Evolutionary conservation across 2,113 vertebrate genomes (phyloP).

Genomic region (Stegastes partitus): DNA sequence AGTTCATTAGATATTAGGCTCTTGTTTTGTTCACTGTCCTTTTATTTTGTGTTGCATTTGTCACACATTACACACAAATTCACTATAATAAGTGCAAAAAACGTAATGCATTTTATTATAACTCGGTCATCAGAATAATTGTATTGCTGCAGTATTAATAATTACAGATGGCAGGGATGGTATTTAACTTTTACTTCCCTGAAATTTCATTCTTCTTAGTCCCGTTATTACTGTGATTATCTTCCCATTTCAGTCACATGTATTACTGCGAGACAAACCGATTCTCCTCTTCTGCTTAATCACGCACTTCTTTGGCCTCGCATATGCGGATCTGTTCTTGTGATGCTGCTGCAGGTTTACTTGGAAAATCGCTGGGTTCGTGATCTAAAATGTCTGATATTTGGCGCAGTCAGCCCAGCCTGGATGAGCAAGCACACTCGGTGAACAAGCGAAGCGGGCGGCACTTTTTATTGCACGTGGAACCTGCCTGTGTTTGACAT

Average conservation of each 20-base stretch:
- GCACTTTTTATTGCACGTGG: slow-evolving; percentile 32
- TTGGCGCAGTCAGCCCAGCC: neutral
- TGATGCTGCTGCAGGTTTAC: neutral
- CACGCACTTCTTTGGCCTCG: neutral
- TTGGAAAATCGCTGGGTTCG: neutral
- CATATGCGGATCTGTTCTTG: neutral
- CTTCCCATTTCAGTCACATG: neutral
- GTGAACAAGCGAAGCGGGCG: neutral
- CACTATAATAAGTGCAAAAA: no score
- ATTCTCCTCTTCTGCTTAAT: neutral
- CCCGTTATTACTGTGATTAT: neutral
- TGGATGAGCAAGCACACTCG: neutral
- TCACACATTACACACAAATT: no score
- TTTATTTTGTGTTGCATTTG: no score
- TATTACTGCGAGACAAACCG: neutral
- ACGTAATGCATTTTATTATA: neutral
- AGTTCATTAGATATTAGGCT: neutral
- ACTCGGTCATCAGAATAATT: neutral
- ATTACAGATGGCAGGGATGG: neutral
- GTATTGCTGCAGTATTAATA: no score
- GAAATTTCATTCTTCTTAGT: neutral
- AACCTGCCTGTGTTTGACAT: slow-evolving; percentile 74
- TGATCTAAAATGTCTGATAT: neutral
- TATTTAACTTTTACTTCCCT: neutral
- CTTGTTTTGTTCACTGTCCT: no score